Evolutionary conservation across 2,113 vertebrate species (phyloP).

Genomic region (Toxotes jaculatrix): DNA sequence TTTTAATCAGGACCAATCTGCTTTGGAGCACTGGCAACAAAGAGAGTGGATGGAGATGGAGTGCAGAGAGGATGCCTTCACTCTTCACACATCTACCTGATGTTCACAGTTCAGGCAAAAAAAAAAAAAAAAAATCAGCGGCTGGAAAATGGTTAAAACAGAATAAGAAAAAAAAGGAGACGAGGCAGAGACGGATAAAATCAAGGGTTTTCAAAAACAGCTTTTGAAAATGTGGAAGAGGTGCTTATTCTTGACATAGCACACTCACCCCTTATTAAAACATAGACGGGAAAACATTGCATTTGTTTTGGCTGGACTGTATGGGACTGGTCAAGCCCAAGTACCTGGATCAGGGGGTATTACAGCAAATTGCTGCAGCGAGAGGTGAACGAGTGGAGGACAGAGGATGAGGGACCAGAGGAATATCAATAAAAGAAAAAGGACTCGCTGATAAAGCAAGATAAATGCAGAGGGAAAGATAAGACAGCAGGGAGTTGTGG

Average conservation of each 20-base stretch:
- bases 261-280: slow-evolving; percentile 61
- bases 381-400: slow-evolving; percentile 31
- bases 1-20: slow-evolving; percentile 60
- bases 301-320: slow-evolving; percentile 76
- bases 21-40: slow-evolving; percentile 41
- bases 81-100: slow-evolving; percentile 6
- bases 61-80: slow-evolving; percentile 25
- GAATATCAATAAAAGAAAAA: slow-evolving; percentile 51
- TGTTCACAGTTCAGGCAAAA: slow-evolving; percentile 9
- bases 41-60: slow-evolving; percentile 11
- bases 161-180: slow-evolving; percentile 15
- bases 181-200: slow-evolving; percentile 18
- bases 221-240: slow-evolving; percentile 50
- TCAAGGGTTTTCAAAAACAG: slow-evolving; percentile 54
- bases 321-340: slow-evolving; percentile 50
- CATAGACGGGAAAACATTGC: slow-evolving; percentile 58
- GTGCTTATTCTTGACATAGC: slow-evolving; percentile 54
- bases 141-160: slow-evolving; percentile 22
- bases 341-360: slow-evolving; percentile 44
- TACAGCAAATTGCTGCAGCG: slow-evolving; percentile 15
- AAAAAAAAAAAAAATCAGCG: too few species aligned
- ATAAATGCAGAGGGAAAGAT: slow-evolving; percentile 53
- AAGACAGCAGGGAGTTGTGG: slow-evolving; percentile 47
- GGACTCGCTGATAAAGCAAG: slow-evolving; percentile 48
- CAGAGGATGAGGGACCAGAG: slow-evolving; percentile 16